Evolutionary conservation across 2,797 vertebrate genomes (phyloP).

Genomic region (Rhadinocentrus ornatus): DNA sequence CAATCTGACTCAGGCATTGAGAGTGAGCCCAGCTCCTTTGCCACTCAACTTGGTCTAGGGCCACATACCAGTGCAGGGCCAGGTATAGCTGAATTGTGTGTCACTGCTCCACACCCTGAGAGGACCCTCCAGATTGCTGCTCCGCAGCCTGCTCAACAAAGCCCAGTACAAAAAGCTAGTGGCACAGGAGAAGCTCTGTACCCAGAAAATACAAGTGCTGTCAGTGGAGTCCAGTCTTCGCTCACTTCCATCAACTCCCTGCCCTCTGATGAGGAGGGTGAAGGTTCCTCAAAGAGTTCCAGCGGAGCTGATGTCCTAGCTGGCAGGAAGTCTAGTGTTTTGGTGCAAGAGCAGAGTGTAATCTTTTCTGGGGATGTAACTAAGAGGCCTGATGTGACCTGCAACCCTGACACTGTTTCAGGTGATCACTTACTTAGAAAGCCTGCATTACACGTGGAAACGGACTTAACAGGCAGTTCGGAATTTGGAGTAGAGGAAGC

Average conservation of each 20-base stretch:
- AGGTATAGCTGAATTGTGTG: conserved; percentile 67
- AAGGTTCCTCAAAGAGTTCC: conserved; percentile 86
- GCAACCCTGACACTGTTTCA: conserved; percentile 19
- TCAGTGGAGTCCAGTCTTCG: conserved; percentile 96
- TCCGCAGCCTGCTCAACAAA: conserved; percentile 73
- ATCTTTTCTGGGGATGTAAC: conserved; percentile 83
- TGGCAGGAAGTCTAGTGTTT: conserved; percentile 81
- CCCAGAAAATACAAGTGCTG: conserved; percentile 90
- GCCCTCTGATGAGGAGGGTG: conserved; percentile 93
- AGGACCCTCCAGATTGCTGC: conserved; percentile 73
- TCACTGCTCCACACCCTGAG: conserved; percentile 77
- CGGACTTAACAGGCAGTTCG: conserved; percentile 63
- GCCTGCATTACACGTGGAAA: conserved; percentile 46
- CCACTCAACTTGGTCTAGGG: conserved; percentile 85
- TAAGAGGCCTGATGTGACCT: conserved; percentile 38
- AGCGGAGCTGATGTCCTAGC: conserved; percentile 51
- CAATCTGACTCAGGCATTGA: conserved; percentile 98
- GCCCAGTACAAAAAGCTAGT: conserved; percentile 79
- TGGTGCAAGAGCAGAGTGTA: conserved; percentile 87
- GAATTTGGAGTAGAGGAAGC: conserved; percentile 56
- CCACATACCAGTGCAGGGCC: conserved; percentile 79
- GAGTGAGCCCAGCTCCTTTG: conserved; percentile 95
- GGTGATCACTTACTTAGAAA: conserved; percentile 44
- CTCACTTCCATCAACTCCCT: conserved; percentile 98
- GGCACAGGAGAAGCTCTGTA: conserved; percentile 81